phyloP scores from a whole-genome alignment of 2,888 invertebrate genomes.

The Chloroclystis v-ata region DNA sequence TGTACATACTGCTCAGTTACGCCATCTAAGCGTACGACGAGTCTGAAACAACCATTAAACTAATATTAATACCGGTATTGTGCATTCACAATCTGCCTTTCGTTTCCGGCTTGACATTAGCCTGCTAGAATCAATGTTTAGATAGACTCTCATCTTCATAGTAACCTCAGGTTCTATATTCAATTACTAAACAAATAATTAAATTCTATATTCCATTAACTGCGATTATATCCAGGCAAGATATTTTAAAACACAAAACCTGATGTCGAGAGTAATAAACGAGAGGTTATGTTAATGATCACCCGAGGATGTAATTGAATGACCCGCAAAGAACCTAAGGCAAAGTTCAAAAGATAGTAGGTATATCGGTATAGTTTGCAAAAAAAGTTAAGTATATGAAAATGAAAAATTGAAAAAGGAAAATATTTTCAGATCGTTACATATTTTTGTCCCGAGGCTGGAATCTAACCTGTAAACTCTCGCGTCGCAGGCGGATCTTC shows the following conservation, averaged over 20 bases:
- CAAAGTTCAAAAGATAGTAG: neutral
- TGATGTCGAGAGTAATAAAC: conserved; percentile 52
- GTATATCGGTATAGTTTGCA: too few species aligned
- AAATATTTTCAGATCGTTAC: too few species aligned
- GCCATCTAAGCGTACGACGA: conserved; percentile 21
- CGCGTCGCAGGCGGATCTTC: too few species aligned
- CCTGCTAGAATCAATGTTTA: conserved; percentile 36
- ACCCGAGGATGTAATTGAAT: conserved; percentile 34
- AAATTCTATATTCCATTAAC: too few species aligned
- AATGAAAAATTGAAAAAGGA: too few species aligned
- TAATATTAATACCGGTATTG: too few species aligned
- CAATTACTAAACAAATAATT: too few species aligned
- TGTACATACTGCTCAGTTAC: conserved; percentile 4
- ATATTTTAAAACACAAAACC: conserved; percentile 15
- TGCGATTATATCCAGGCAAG: too few species aligned
- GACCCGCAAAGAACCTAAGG: conserved; percentile 19
- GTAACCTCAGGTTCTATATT: too few species aligned
- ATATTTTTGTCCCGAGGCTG: too few species aligned
- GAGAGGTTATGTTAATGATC: conserved; percentile 43
- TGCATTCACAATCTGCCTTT: conserved; percentile 59
- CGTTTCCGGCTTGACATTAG: conserved; percentile 56
- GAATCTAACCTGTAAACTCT: too few species aligned
- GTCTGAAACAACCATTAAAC: conserved; percentile 22
- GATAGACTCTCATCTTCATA: neutral
- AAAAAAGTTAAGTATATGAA: too few species aligned